Evolutionary conservation across 2,797 vertebrate genomes (phyloP).

Genomic region (Lemur catta): DNA sequence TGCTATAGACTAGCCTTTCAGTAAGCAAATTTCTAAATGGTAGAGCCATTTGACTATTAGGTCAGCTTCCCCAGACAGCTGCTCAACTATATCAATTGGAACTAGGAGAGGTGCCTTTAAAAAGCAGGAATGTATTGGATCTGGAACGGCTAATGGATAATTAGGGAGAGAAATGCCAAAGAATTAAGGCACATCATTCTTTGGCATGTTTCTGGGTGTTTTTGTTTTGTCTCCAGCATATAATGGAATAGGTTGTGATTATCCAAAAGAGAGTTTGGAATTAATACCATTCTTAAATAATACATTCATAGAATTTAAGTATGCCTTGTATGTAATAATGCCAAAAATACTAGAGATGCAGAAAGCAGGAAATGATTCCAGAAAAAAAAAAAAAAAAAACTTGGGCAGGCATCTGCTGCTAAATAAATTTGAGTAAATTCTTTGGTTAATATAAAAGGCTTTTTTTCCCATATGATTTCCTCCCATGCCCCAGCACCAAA

Average conservation of each 20-base stretch:
- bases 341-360: background rate
- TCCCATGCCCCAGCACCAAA: background rate
- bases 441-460: background rate
- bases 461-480: background rate
- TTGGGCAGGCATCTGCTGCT: background rate
- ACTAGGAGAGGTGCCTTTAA: background rate
- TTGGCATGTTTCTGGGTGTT: background rate
- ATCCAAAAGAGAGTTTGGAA: constrained; percentile 12
- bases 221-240: background rate
- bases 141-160: background rate
- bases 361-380: background rate
- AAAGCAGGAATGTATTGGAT: fast-evolving
- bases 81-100: background rate
- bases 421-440: constrained; percentile 19
- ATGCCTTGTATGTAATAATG: background rate
- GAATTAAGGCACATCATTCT: background rate
- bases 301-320: background rate
- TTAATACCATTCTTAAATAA: constrained; percentile 20
- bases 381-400: background rate
- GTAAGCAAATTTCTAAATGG: background rate
- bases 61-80: background rate
- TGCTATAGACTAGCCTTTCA: background rate
- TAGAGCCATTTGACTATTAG: background rate
- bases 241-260: background rate
- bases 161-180: background rate